Evolutionary conservation across 1,140 invertebrate genomes (phyloP).

Genomic region (Tetramorium simillimum): DNA sequence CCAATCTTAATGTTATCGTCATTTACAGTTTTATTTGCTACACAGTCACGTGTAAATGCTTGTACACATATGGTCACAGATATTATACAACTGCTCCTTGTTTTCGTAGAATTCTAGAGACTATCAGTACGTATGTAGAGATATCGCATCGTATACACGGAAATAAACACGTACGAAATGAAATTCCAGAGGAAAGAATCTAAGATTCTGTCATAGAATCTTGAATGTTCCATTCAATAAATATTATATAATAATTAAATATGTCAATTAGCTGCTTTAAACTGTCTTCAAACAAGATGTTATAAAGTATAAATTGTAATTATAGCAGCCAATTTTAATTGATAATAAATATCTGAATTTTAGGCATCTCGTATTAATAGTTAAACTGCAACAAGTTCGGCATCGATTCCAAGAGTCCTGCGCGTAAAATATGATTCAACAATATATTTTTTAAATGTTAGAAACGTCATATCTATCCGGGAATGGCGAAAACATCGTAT

Average conservation of each 20-base stretch:
- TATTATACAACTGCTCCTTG: conserved; percentile 29
- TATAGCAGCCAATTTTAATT: neutral
- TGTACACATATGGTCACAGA: conserved; percentile 63
- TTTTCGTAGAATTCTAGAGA: conserved; percentile 56
- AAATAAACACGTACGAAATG: conserved; percentile 38
- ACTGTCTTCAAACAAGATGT: neutral
- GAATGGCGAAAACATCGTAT: neutral
- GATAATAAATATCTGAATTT: neutral
- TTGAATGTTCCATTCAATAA: conserved; percentile 35
- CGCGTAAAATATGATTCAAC: neutral
- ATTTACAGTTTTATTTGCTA: conserved; percentile 62
- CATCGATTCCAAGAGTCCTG: neutral
- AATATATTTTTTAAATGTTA: neutral
- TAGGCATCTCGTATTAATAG: neutral
- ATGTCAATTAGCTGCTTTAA: neutral
- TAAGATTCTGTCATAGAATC: neutral
- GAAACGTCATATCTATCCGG: neutral
- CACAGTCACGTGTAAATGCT: conserved; percentile 63
- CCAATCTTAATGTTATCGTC: conserved; percentile 59
- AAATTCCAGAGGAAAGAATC: neutral
- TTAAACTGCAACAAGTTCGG: neutral
- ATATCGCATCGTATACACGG: neutral
- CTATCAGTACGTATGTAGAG: conserved; percentile 18
- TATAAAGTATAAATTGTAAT: neutral
- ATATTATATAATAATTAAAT: conserved; percentile 13